Evolutionary conservation across 1,140 invertebrate species (phyloP).

Genomic region (Ips typographus): DNA sequence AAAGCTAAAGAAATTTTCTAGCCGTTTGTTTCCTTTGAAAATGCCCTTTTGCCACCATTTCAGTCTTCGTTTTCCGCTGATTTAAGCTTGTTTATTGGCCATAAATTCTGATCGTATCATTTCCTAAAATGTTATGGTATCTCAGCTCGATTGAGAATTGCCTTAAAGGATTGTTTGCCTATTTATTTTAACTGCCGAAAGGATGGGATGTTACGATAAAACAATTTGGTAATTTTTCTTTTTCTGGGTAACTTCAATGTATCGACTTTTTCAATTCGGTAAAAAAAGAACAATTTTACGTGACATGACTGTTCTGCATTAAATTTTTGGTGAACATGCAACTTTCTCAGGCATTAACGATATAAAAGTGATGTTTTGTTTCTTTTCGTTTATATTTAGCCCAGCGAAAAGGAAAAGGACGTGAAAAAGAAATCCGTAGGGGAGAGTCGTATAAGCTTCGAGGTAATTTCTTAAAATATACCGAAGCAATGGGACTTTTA

Average conservation of each 20-base stretch:
- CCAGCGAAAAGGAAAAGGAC: slow-evolving; percentile 22
- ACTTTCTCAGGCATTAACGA: slow-evolving; percentile 25
- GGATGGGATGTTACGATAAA: slow-evolving; percentile 9
- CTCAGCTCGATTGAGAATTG: slow-evolving; percentile 14
- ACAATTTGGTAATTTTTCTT: neutral
- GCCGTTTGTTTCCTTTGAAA: slow-evolving; percentile 3
- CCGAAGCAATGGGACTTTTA: slow-evolving; percentile 42
- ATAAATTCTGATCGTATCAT: slow-evolving; percentile 28
- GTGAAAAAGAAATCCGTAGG: slow-evolving; percentile 14
- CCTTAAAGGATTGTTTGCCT: slow-evolving; percentile 18
- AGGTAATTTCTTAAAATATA: slow-evolving; percentile 47
- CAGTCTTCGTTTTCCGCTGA: slow-evolving; percentile 8
- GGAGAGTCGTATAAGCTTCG: slow-evolving; percentile 19
- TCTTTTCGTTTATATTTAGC: slow-evolving; percentile 2
- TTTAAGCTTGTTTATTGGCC: slow-evolving; percentile 26
- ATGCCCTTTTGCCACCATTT: slow-evolving; percentile 18
- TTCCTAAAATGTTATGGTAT: slow-evolving; percentile 23
- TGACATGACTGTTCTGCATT: slow-evolving; percentile 24
- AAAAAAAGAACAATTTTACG: slow-evolving; percentile 23
- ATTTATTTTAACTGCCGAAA: slow-evolving; percentile 14
- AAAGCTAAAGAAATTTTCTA: slow-evolving; percentile 6
- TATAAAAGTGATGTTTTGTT: slow-evolving; percentile 21
- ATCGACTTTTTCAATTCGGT: neutral
- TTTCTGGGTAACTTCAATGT: neutral
- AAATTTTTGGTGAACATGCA: slow-evolving; percentile 30